A percentile compares a stretch with the other conserved stretches of the same genome.
phyloP scores from a whole-genome alignment of 2,797 vertebrate genomes.

The Euthynnus affinis region DNA sequence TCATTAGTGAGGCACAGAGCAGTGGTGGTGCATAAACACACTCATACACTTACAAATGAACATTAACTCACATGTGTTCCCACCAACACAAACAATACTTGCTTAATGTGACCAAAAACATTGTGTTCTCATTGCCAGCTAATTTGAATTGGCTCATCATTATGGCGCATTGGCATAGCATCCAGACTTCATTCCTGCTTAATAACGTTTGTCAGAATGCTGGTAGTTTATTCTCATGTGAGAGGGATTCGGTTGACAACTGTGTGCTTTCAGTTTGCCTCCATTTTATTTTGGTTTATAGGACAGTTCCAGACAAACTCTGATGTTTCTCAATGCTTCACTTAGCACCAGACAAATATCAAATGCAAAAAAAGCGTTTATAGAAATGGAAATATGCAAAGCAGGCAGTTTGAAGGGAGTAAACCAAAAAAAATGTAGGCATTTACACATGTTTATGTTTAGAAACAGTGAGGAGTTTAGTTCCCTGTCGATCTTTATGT shows the following conservation, averaged over 20 bases:
- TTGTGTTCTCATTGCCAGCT: conserved; percentile 48
- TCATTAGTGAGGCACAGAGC: conserved; percentile 40
- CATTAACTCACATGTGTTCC: conserved; percentile 9
- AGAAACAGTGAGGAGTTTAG: neutral
- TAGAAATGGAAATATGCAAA: conserved; percentile 38
- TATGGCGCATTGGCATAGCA: conserved; percentile 42
- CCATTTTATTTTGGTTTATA: conserved; percentile 34
- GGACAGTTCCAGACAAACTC: conserved; percentile 23
- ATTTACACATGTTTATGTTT: no score
- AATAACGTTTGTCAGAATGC: conserved; percentile 57
- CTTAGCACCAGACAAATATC: conserved; percentile 21
- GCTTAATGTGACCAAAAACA: conserved; percentile 61
- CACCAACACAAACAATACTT: conserved; percentile 19
- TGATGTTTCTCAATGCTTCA: conserved; percentile 16
- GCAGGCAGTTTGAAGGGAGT: conserved; percentile 32
- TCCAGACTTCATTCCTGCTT: conserved; percentile 61
- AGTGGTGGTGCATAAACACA: conserved; percentile 12
- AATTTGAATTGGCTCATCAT: conserved; percentile 63
- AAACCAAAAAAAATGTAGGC: conserved; percentile 25
- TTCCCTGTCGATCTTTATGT: conserved; percentile 13
- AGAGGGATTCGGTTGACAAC: conserved; percentile 43
- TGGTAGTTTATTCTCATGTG: conserved; percentile 39
- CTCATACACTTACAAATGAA: neutral
- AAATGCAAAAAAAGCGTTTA: conserved; percentile 25
- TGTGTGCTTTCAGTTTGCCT: conserved; percentile 35